These are phyloP conservation scores for Abramis brama DNA, from an alignment of 2,113 vertebrate genomes.

Conservation along the genomic window DNA sequence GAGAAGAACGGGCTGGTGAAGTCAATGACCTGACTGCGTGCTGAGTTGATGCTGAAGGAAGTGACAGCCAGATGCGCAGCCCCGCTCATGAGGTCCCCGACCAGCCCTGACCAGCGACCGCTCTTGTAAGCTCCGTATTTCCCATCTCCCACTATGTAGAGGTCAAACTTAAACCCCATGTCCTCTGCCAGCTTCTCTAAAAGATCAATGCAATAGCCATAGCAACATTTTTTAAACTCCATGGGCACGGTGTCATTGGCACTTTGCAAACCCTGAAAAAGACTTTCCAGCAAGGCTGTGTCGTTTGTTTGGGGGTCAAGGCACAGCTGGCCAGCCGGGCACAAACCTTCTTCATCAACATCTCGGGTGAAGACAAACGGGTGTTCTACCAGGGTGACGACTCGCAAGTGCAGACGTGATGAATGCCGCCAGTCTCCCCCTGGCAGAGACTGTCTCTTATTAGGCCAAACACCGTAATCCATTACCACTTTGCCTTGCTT, in stretches of 20 bases:
- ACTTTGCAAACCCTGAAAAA: constrained; percentile 77
- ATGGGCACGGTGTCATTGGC: constrained; percentile 75
- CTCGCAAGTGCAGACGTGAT: constrained; percentile 80
- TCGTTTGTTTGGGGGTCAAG: constrained; percentile 82
- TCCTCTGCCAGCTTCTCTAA: constrained; percentile 91
- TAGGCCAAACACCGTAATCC: constrained; percentile 88
- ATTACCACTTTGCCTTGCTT: constrained; percentile 80
- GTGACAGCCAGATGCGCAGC: constrained; percentile 92
- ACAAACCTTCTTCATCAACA: constrained; percentile 84
- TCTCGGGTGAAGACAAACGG: constrained; percentile 91
- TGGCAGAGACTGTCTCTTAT: constrained; percentile 71
- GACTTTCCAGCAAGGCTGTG: constrained; percentile 73
- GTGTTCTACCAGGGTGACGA: constrained; percentile 90
- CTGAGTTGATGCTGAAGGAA: constrained; percentile 95
- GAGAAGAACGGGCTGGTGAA: constrained; percentile 98
- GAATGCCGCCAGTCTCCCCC: constrained; percentile 71
- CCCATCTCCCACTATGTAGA: constrained; percentile 94
- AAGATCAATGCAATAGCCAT: constrained; percentile 94
- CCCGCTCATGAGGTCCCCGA: constrained; percentile 90
- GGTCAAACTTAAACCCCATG: constrained; percentile 87
- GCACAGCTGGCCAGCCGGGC: constrained; percentile 86
- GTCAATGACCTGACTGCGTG: constrained; percentile 90
- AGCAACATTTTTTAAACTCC: constrained; percentile 87
- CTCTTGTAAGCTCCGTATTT: constrained; percentile 89
- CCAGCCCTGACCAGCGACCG: constrained; percentile 91